Base-by-base conservation (phyloP, 2,888 invertebrate species). In the Phragmatobia fuliginosa region DNA sequence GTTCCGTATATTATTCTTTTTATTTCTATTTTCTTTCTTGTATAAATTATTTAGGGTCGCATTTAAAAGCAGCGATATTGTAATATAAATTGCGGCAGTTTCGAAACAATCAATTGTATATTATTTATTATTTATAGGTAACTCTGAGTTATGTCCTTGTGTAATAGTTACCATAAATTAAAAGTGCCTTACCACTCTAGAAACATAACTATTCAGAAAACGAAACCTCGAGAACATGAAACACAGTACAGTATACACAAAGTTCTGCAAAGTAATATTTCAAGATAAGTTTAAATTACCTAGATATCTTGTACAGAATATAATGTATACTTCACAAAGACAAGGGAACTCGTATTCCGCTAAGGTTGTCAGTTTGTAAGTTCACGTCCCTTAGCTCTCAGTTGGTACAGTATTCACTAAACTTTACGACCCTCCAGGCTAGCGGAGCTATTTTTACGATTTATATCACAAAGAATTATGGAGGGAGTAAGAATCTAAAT, bases 341-440 rank as follows among this genome's bases (percentile, higher is more conserved):
- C 67, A 66, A 68, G 52, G 61, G 66, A 71, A 64, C 71, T 76
- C 71, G 66, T 72, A 66, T 73, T 68, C 72, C 38, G 45, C 68
- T 67, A 66, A 71, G 67, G 75, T 73, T 79, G 76, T 78, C 76
- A 77, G 79, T 73, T 77, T 65, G 72, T 49, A 83, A 81, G 67
- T 81, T 75, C 66, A 63, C 68, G 70, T 80, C 81, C 79, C 76
- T 56, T 70, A 76, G 68, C 70, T 63, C 69, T 38, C 62, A 69
- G 68, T 72, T 62, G 67, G 73, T 73, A 73, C 69, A 67, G 81
- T 77, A 81, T 76, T 78, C 33, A 61, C 66, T 60, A 72, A 77
- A 81, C 71, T 82, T 82, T 80, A 81, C 72, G 63, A 73, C 73
- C 74, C 80, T 73, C 67, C 38, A 67, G 74, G 71, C 74, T 68